A percentile compares a stretch with the other conserved stretches of the same genome.
These are phyloP conservation scores for Tuta absoluta DNA, from an alignment of 2,888 invertebrate genomes.

Conservation along the genomic window DNA sequence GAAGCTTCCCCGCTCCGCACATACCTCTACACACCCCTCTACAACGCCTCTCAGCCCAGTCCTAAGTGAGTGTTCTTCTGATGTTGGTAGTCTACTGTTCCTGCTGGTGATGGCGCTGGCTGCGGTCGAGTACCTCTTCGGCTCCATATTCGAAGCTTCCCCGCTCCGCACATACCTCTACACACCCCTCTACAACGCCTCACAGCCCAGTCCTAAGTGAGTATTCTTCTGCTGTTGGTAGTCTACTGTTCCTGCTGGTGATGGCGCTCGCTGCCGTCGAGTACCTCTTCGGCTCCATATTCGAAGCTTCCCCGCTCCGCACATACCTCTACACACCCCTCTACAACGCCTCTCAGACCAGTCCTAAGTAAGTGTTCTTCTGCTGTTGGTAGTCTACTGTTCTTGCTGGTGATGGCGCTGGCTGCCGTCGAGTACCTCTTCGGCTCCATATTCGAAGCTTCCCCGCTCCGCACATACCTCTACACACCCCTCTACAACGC, in stretches of 20 bases:
- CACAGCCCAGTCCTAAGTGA: conserved; percentile 64
- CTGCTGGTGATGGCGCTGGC: conserved; percentile 83
- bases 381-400: not conserved
- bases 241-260: conserved; percentile 58
- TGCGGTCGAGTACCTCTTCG: conserved; percentile 85
- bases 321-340: conserved; percentile 75
- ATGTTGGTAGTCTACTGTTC: not conserved
- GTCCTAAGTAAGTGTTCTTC: conserved; percentile 50
- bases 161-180: conserved; percentile 72
- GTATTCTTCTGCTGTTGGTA: not conserved
- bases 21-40: conserved; percentile 72
- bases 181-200: conserved; percentile 72
- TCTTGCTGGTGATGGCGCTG: conserved; percentile 80
- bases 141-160: conserved; percentile 82
- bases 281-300: conserved; percentile 85
- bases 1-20: conserved; percentile 77
- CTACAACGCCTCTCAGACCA: conserved; percentile 68
- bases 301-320: conserved; percentile 77
- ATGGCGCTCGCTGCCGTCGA: conserved; percentile 84
- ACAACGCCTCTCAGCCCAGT: conserved; percentile 68
- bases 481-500: conserved; percentile 74
- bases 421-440: conserved; percentile 86
- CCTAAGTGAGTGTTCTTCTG: conserved; percentile 47
- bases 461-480: conserved; percentile 71
- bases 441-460: conserved; percentile 83